These are phyloP conservation scores for Pionites leucogaster DNA, from an alignment of 2,113 vertebrate species.

Conservation along the genomic window DNA sequence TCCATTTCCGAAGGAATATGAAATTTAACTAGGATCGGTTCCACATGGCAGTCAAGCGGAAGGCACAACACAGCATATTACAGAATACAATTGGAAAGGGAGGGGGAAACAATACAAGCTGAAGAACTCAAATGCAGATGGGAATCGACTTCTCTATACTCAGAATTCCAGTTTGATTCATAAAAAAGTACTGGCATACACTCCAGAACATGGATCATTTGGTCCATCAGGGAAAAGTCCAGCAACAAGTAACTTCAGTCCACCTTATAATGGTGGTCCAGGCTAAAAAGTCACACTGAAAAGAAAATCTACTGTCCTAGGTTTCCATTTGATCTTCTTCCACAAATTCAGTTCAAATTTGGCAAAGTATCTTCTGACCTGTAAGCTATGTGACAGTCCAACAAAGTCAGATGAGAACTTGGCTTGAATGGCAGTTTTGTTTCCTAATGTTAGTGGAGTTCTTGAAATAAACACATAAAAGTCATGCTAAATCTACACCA, in stretches of 20 bases:
- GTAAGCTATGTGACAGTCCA: not conserved
- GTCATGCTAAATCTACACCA: not conserved
- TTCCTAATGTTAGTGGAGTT: not conserved
- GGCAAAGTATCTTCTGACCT: not conserved
- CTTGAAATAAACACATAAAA: not conserved
- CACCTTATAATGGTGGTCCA: not conserved
- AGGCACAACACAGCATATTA: not conserved
- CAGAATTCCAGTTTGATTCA: not conserved
- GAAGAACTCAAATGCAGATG: not conserved
- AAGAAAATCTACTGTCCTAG: not conserved
- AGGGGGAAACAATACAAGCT: not conserved
- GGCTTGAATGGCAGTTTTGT: not conserved
- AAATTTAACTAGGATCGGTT: not conserved
- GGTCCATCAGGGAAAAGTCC: not conserved
- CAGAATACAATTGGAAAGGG: not conserved
- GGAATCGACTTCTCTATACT: not conserved
- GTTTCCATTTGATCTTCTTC: not conserved
- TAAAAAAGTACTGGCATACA: not conserved
- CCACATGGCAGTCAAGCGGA: not conserved
- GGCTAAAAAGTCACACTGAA: not conserved
- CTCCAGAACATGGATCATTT: not conserved
- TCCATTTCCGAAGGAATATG: not conserved
- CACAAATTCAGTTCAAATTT: not conserved
- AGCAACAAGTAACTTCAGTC: not conserved
- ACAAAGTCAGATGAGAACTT: not conserved